Percentiles rank a stretch among this genome's conserved stretches.
Conservation (phyloP, 2,888 invertebrate genomes). For the Nebria salina region DNA sequence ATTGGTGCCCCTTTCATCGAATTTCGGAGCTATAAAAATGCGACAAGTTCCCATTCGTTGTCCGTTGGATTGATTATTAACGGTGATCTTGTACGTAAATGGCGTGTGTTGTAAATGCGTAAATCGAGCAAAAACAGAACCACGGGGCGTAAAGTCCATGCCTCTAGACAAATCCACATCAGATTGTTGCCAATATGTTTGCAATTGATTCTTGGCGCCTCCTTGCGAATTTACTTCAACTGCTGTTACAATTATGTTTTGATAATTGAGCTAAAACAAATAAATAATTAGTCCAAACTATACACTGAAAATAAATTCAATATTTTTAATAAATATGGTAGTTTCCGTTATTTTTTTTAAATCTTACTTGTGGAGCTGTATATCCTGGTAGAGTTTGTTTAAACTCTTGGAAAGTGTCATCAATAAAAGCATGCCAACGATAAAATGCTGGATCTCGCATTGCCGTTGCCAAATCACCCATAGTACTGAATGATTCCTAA, state of each 20-base stretch:
- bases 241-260: constrained; percentile 70
- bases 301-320: not conserved
- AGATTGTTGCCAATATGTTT: constrained; percentile 83
- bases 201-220: constrained; percentile 67
- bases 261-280: constrained; percentile 68
- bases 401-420: constrained; percentile 79
- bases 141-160: constrained; percentile 83
- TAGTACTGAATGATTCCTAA: constrained; percentile 82
- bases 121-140: constrained; percentile 76
- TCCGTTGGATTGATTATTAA: constrained; percentile 63
- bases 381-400: constrained; percentile 78
- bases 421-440: constrained; percentile 83
- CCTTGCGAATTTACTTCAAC: constrained; percentile 66
- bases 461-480: constrained; percentile 85
- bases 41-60: constrained; percentile 71
- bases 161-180: constrained; percentile 82
- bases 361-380: constrained; percentile 65
- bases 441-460: constrained; percentile 91
- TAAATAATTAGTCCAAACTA: not conserved
- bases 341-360: not conserved
- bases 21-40: constrained; percentile 75
- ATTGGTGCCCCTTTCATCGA: constrained; percentile 70
- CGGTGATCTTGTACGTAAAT: constrained; percentile 69
- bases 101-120: constrained; percentile 81
- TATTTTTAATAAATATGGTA: not conserved